Base-by-base conservation (phyloP, 2,888 invertebrate species). In the Hypomecis atomaria region DNA sequence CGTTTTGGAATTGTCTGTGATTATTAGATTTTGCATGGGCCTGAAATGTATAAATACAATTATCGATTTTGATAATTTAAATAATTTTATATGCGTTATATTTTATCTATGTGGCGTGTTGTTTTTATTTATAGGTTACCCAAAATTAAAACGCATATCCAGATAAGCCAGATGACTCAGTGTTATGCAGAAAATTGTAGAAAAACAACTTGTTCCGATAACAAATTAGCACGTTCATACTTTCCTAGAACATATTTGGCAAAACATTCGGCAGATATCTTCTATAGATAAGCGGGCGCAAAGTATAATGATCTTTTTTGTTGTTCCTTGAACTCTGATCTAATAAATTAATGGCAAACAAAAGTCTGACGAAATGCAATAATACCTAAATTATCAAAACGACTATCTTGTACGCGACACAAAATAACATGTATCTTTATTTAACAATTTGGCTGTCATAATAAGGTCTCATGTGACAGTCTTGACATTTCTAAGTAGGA, bases 141-240 rank as follows among this genome's bases (percentile, higher is more conserved):
- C 44, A 45, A 62, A 62, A 52, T 52, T 57, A 52, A 56, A 48
- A 50, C 55, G 55, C 59, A 61, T 44, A 61, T 47, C 13, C 38
- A 37, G 57, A 65, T 61, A 61, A 61, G 44, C 8, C 36, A 44
- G 45, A 56, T 64, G 64, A 59, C 59, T 59, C 64, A 64, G 13
- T 56, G 47, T 44, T 61, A 60, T 61, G 48, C 43, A 65, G 64
- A 59, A 64, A 45, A 55, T n/a, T 47, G 57, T 47, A 42, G 50
- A 58, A 65, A 65, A 65, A 65, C 65, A 65, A 65, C 40, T 44
- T 48, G 40, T 52, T 8, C 43, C 59, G 65, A 60, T 65, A 61
- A 55, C 59, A 40, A 63, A 64, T 64, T 49, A 57, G 57, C 65
- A 65, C 57, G 57, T 60, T 42, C 49, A 50, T 55, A 54, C 52